These are phyloP conservation scores for Rhingia rostrata DNA, from an alignment of 2,888 invertebrate genomes.

Conservation along the genomic window DNA sequence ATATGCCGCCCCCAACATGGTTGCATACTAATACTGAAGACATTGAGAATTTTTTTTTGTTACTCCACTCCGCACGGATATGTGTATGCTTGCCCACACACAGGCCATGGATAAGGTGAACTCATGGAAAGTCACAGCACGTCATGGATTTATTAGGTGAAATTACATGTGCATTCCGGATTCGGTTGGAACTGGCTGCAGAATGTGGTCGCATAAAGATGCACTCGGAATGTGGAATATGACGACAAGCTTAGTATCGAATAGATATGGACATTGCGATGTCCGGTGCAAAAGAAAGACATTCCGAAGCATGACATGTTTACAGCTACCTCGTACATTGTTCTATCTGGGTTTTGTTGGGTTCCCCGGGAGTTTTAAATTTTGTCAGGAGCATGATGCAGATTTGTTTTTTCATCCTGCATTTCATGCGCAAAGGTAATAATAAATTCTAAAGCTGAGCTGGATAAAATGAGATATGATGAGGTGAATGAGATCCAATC, in stretches of 20 bases:
- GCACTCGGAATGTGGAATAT: background rate
- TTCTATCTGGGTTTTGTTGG: no score
- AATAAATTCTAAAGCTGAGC: no score
- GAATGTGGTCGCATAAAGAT: background rate
- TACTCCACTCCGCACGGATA: background rate
- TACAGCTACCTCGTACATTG: no score
- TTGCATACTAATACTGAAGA: conserved; percentile 30
- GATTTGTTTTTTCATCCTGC: no score
- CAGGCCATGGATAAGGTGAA: background rate
- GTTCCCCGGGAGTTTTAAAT: no score
- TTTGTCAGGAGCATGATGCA: no score
- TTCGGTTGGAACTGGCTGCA: background rate
- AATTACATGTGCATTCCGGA: conserved; percentile 3
- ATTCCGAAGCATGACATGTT: no score
- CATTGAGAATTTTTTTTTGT: conserved; percentile 4
- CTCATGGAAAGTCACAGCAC: conserved; percentile 17
- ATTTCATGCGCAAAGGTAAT: no score
- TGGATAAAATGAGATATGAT: no score
- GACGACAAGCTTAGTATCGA: background rate
- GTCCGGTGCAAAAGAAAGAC: no score
- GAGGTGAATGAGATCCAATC: no score
- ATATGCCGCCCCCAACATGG: background rate
- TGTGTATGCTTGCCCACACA: background rate
- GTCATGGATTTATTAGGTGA: conserved; percentile 30
- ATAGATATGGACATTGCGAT: no score